Percentiles rank a stretch among this genome's conserved stretches.
phyloP scores from a whole-genome alignment of 2,888 invertebrate species.

The Agonum fuliginosum region DNA sequence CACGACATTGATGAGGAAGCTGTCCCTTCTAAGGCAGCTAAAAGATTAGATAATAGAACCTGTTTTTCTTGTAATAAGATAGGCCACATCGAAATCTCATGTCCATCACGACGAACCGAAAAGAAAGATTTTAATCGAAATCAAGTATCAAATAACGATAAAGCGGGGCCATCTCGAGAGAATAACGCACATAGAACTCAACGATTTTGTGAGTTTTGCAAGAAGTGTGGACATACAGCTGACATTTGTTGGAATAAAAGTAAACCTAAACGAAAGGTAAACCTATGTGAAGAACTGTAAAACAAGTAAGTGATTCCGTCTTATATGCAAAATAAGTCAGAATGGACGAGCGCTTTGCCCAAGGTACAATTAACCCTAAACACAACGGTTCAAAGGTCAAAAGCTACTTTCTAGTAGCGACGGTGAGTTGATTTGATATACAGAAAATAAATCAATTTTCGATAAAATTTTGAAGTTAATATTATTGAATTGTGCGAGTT shows the following conservation, averaged over 20 bases:
- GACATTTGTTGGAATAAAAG: background rate
- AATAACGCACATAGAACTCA: background rate
- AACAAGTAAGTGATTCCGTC: too few relatives aligned
- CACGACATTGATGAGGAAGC: background rate
- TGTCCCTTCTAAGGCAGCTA: background rate
- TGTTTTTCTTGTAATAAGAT: background rate
- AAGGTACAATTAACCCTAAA: background rate
- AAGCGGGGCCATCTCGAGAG: background rate
- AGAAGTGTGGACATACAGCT: background rate
- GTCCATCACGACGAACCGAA: background rate
- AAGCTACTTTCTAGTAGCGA: too few relatives aligned
- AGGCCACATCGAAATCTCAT: background rate
- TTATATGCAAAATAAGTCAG: background rate
- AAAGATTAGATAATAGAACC: background rate
- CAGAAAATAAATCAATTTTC: too few relatives aligned
- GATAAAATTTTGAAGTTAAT: too few relatives aligned
- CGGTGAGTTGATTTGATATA: too few relatives aligned
- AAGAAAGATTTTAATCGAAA: background rate
- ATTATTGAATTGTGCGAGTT: too few relatives aligned
- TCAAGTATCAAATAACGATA: background rate
- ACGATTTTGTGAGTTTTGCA: background rate
- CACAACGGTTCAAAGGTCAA: background rate
- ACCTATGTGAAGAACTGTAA: background rate
- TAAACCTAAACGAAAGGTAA: background rate
- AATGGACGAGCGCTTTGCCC: background rate